These are phyloP conservation scores for Cheilosia variabilis DNA, from an alignment of 2,888 invertebrate species.

Conservation along the genomic window DNA sequence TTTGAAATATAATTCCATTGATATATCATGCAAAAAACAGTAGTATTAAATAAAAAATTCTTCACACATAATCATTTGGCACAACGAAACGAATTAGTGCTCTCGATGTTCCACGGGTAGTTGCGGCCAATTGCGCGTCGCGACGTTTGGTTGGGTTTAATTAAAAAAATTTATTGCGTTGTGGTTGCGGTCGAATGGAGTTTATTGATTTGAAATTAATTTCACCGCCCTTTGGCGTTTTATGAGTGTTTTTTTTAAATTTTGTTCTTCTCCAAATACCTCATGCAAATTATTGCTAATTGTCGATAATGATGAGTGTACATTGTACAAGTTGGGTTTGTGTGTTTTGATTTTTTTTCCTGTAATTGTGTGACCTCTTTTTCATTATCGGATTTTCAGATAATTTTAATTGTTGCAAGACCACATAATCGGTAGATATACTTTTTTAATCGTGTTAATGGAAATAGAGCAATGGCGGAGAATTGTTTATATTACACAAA, in stretches of 20 bases:
- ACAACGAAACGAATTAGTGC: constrained; percentile 40
- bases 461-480: not conserved
- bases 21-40: constrained; percentile 2
- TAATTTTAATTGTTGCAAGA: constrained; percentile 24
- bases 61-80: constrained; percentile 29
- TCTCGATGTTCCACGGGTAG: constrained; percentile 13
- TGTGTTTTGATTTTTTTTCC: not conserved
- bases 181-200: constrained; percentile 13
- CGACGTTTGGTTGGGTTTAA: constrained; percentile 33
- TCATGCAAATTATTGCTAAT: constrained; percentile 13
- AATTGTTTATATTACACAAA: constrained; percentile 15
- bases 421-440: constrained; percentile 34
- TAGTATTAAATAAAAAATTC: constrained; percentile 3
- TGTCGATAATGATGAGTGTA: constrained; percentile 38
- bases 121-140: constrained; percentile 42
- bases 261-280: constrained; percentile 14
- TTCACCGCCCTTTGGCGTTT: constrained; percentile 18
- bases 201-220: constrained; percentile 68
- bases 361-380: constrained; percentile 10
- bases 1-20: constrained; percentile 12
- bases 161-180: constrained; percentile 47
- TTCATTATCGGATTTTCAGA: constrained; percentile 16
- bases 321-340: not conserved
- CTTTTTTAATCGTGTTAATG: constrained; percentile 49
- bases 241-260: not conserved